Evolutionary conservation across 1,140 invertebrate genomes (phyloP), one percentile per base, ranked within the genome.

Genomic region (Caerostris extrusa): DNA sequence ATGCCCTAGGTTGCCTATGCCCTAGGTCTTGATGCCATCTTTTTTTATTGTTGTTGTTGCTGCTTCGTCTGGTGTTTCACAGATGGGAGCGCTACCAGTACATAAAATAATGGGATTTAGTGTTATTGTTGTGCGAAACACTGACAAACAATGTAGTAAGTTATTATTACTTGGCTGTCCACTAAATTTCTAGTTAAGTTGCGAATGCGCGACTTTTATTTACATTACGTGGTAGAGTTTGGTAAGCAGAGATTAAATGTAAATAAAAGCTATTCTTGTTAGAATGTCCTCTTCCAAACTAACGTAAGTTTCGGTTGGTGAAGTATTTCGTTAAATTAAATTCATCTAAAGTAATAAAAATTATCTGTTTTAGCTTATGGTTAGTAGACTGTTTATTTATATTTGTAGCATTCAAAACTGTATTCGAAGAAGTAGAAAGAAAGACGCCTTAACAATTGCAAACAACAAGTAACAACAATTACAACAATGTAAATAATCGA

Each of bases 401-500:
- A 3, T 61, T 61, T 61, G 12, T 10, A 61, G 12, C 5, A 10
- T 61, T 61, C 17, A 14, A 61, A 61, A 17, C 17, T 1, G 8
- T 17, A 61, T 61, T 12, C 8, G 8, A 61, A 61, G 10, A 12
- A 61, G 12, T 10, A 3, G 5, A 0, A 17, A n/a, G n/a, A n/a
- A n/a, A n/a, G n/a, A n/a, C n/a, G n/a, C n/a, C n/a, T n/a, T n/a
- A n/a, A n/a, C n/a, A n/a, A n/a, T n/a, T n/a, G n/a, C n/a, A n/a
- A n/a, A n/a, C n/a, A n/a, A n/a, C n/a, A n/a, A n/a, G n/a, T n/a
- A n/a, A n/a, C n/a, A n/a, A n/a, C n/a, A n/a, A n/a, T n/a, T n/a
- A n/a, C n/a, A n/a, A n/a, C n/a, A 93, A 93, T 93, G 91, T 82
- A 93, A 93, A 93, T 93, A 93, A 93, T 93, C 83, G 82, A 83